Base-by-base conservation (phyloP, 2,888 invertebrate genomes). In the Caenorhabditis japonica region DNA sequence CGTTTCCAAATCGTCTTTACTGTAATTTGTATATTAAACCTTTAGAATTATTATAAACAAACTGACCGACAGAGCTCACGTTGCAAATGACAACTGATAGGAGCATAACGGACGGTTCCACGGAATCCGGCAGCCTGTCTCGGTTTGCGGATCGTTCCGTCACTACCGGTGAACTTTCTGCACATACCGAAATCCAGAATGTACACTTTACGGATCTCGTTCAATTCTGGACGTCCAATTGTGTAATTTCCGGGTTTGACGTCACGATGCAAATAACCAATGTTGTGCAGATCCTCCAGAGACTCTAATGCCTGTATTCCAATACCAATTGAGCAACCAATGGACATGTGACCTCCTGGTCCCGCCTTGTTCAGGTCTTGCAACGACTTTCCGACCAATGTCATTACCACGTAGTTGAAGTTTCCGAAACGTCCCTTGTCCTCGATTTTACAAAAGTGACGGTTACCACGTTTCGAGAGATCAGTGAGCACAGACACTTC, bases 381-480 rank as follows among this genome's bases (percentile, higher is more conserved):
- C 27, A 85, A 75, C 27, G 82, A 85, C 38, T 85, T 85, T 23
- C 85, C 85, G 61, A 85, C 85, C 4, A 85, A 70, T 10, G 82
- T 81, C 83, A 84, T 84, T 12, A 84, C 81, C 34, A 82, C 84
- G 46, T 79, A 84, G 77, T 84, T 83, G 78, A 84, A 83, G 64
- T 61, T 73, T 38, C 74, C 76, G 62, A 59, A 82, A 36, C 83
- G 82, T 27, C 85, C 85, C 59, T 81, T 85, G 74, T 83, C 85
- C 56, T 83, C 78, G 43, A 84, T 84, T 55, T 77, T 76, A 56
- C 85, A 85, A 53, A 85, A 85, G 61, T 85, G 85, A 30, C 83
- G 80, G 21, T 75, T 74, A 10, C 78, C 80, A 12, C 76, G 72
- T 56, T 83, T 83, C 15, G 78, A 62, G 49, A 85, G 62, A 52